These are phyloP conservation scores for Orchesella cincta DNA, from an alignment of 1,140 invertebrate species.

Conservation along the genomic window DNA sequence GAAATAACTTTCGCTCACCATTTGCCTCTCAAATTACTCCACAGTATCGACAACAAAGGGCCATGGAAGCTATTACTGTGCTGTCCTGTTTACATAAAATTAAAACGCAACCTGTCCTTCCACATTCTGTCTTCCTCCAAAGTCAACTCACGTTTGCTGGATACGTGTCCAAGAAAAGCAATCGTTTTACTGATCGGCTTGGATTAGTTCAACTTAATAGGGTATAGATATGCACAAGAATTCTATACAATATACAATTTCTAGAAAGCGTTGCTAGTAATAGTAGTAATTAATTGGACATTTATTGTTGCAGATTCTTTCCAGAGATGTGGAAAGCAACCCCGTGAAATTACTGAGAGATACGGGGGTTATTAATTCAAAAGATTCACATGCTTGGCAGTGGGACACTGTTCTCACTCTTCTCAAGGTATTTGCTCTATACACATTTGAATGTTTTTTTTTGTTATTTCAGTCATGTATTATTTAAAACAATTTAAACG, in stretches of 20 bases:
- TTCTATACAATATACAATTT: too few relatives aligned
- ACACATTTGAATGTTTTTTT: not conserved
- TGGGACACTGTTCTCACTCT: slow-evolving; percentile 79
- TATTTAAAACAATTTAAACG: slow-evolving; percentile 23
- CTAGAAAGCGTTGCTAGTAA: not conserved
- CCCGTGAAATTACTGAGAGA: slow-evolving; percentile 66
- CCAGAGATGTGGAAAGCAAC: slow-evolving; percentile 64
- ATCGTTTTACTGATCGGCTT: slow-evolving; percentile 44
- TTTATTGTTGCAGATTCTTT: slow-evolving; percentile 55
- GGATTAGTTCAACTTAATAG: slow-evolving; percentile 43
- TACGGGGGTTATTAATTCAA: slow-evolving; percentile 71
- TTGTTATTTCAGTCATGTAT: slow-evolving; percentile 35
- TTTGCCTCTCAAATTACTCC: slow-evolving; percentile 28
- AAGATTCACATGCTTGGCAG: slow-evolving; percentile 75
- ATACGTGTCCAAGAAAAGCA: slow-evolving; percentile 17
- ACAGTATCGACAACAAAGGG: slow-evolving; percentile 55
- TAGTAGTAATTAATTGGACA: too few relatives aligned
- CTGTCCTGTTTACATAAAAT: slow-evolving; percentile 57
- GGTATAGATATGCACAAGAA: too few relatives aligned
- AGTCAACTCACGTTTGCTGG: slow-evolving; percentile 41
- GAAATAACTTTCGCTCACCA: slow-evolving; percentile 39
- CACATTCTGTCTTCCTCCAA: slow-evolving; percentile 46
- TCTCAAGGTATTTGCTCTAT: slow-evolving; percentile 67
- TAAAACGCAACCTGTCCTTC: slow-evolving; percentile 37
- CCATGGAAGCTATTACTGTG: slow-evolving; percentile 76